Conservation (phyloP, 2,888 invertebrate species). For the Acleris sparsana region DNA sequence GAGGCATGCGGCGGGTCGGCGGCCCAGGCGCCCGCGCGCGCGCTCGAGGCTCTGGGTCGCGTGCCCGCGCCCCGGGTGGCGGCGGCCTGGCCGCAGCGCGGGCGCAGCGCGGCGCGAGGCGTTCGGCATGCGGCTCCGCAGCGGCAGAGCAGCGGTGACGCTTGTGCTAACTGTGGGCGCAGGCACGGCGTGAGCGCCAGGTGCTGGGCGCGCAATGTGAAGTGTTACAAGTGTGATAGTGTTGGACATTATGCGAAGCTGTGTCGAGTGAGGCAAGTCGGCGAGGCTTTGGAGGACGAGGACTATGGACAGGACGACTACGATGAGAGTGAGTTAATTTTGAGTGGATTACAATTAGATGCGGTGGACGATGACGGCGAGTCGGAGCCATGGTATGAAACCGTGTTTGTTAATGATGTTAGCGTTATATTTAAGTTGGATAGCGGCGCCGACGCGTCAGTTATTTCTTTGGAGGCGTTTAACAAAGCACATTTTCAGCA, state of each 20-base stretch:
- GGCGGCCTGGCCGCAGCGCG: conserved; percentile 1
- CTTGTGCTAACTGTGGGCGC: no score
- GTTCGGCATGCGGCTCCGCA: not conserved
- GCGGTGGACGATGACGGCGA: not conserved
- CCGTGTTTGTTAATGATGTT: conserved; percentile 1
- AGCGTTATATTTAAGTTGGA: conserved; percentile 7
- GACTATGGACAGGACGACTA: conserved; percentile 3
- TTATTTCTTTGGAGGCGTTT: conserved; percentile 11
- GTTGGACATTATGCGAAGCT: conserved; percentile 20
- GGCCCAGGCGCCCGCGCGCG: no score
- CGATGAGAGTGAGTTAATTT: conserved; percentile 22
- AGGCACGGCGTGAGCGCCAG: no score
- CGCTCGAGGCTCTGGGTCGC: not conserved
- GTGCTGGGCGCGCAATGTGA: no score
- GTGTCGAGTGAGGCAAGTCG: not conserved
- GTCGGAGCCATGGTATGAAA: not conserved
- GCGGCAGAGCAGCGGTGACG: conserved; percentile 3
- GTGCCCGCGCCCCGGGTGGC: not conserved
- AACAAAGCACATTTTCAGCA: conserved; percentile 7
- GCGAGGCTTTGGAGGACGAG: conserved; percentile 5
- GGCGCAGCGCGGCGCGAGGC: not conserved
- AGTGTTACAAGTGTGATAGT: conserved; percentile 12
- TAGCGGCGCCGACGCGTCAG: conserved; percentile 13
- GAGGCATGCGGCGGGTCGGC: not conserved
- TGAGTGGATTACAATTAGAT: conserved; percentile 2